phyloP scores from a whole-genome alignment of 2,888 invertebrate species.

The Heliconius ethilla region DNA sequence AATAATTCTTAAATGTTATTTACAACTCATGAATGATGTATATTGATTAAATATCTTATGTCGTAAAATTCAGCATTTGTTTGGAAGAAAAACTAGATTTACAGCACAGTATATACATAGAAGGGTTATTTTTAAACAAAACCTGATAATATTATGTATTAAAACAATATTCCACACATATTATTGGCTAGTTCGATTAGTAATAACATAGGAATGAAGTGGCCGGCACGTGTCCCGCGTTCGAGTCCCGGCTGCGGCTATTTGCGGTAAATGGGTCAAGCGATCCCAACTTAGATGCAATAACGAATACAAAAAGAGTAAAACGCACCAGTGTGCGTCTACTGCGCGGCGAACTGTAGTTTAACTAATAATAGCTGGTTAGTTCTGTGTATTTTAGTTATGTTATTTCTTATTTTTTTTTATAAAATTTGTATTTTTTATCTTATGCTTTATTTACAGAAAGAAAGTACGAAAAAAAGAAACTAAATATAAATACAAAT shows the following conservation, averaged over 20 bases:
- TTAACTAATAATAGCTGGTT: slow-evolving; percentile 21
- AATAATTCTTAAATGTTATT: too few relatives aligned
- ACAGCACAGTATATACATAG: too few relatives aligned
- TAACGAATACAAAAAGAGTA: slow-evolving; percentile 82
- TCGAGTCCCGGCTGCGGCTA: slow-evolving; percentile 72
- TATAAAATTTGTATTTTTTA: not conserved
- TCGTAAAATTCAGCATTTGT: too few relatives aligned
- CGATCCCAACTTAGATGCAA: slow-evolving; percentile 79
- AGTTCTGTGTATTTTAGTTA: not conserved
- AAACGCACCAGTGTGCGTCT: slow-evolving; percentile 58
- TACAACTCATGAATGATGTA: too few relatives aligned
- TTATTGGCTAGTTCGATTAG: slow-evolving; percentile 14
- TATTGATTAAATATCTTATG: too few relatives aligned
- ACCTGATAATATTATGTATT: not conserved
- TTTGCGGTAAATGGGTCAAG: slow-evolving; percentile 79
- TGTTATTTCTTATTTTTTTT: not conserved
- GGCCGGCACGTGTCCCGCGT: slow-evolving; percentile 61
- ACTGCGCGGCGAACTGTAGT: slow-evolving; percentile 42
- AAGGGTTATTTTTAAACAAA: too few relatives aligned
- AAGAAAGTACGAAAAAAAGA: not conserved
- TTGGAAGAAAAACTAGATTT: too few relatives aligned
- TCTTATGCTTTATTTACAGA: not conserved
- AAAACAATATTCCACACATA: not conserved
- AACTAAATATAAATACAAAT: too few relatives aligned
- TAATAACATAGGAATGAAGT: slow-evolving; percentile 36